A percentile compares a stretch with the other conserved stretches of the same genome.
Conservation (phyloP, 2,888 invertebrate genomes). For the Pristionchus maxplancki region DNA sequence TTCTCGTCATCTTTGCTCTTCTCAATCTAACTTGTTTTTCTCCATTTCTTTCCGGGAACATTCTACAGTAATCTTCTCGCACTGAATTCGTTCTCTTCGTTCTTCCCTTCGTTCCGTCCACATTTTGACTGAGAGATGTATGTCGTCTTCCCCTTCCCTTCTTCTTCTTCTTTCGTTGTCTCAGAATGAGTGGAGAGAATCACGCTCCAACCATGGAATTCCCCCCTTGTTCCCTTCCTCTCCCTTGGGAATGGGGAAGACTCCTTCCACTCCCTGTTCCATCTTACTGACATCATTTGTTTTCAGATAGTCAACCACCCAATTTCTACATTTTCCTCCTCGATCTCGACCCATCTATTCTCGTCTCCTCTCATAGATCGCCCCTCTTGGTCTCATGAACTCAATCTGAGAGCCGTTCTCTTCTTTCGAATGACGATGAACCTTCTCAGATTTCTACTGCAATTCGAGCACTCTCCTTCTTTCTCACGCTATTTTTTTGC, state of each 20-base stretch:
- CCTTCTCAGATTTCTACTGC: background rate
- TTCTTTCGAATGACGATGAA: background rate
- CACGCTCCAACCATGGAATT: background rate
- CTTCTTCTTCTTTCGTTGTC: background rate
- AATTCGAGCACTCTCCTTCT: background rate
- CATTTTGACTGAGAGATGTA: conserved; percentile 7
- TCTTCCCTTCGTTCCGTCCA: background rate
- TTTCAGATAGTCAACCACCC: background rate
- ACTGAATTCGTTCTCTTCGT: background rate
- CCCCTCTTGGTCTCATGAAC: background rate
- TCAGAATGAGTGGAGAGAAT: conserved; percentile 38
- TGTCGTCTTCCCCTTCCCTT: background rate
- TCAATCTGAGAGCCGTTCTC: background rate
- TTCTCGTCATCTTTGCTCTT: background rate
- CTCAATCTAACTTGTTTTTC: background rate
- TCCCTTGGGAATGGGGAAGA: background rate
- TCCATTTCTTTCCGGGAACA: background rate
- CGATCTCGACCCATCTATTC: background rate
- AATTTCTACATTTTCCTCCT: background rate
- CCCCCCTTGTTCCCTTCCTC: background rate
- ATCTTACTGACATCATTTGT: background rate
- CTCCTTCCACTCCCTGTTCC: background rate
- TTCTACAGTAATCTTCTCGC: background rate
- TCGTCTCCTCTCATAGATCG: background rate
- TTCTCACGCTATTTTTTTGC: background rate